Evolutionary conservation across 2,888 invertebrate genomes (phyloP).

Genomic region (Cerceris rybyensis): DNA sequence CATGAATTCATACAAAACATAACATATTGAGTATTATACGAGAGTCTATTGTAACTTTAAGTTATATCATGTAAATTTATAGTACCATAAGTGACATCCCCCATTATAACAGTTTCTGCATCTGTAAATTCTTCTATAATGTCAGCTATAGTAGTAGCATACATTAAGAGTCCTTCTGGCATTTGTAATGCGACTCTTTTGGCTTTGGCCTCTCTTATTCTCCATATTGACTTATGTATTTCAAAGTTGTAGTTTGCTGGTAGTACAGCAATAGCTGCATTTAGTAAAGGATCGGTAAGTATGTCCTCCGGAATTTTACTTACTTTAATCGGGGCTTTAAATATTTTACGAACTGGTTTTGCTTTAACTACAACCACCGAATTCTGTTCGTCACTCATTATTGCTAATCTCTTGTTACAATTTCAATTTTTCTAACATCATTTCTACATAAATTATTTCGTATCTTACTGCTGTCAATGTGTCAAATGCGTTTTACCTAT

Average conservation of each 20-base stretch:
- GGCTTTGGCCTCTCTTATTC: constrained; percentile 91
- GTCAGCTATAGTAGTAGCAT: constrained; percentile 95
- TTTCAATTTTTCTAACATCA: background rate
- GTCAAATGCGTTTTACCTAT: background rate
- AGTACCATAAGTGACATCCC: constrained; percentile 96
- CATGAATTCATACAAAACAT: no score
- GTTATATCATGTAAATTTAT: background rate
- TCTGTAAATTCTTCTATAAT: constrained; percentile 94
- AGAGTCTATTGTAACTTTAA: background rate
- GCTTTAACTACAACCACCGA: constrained; percentile 87
- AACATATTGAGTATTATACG: background rate
- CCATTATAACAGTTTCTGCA: constrained; percentile 97
- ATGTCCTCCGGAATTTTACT: constrained; percentile 93
- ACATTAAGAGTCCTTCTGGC: constrained; percentile 97
- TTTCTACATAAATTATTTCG: background rate
- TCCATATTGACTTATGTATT: constrained; percentile 98
- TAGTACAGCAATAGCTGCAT: constrained; percentile 88
- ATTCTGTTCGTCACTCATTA: constrained; percentile 49
- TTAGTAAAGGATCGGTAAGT: constrained; percentile 88
- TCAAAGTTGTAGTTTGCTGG: constrained; percentile 99
- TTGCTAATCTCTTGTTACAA: constrained; percentile 7
- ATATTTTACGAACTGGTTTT: constrained; percentile 90
- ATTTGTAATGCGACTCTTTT: constrained; percentile 97
- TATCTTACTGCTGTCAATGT: background rate
- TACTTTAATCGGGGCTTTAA: constrained; percentile 88